phyloP scores from a whole-genome alignment of 2,113 vertebrate genomes.

The Burhinus oedicnemus region DNA sequence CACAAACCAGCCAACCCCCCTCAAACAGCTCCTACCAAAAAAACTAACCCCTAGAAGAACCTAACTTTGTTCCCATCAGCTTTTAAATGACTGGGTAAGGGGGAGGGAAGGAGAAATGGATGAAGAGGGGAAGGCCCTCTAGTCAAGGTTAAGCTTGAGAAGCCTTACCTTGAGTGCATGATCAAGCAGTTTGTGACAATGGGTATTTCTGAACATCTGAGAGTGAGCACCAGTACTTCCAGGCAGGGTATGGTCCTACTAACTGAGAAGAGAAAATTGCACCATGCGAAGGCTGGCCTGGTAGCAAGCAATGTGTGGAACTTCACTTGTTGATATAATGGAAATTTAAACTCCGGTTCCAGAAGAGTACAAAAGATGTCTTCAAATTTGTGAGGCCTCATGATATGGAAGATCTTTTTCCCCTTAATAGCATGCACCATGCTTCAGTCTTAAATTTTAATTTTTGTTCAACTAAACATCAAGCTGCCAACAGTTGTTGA shows the following conservation, averaged over 20 bases:
- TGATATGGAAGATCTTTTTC: not conserved
- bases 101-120: not conserved
- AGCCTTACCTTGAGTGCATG: not conserved
- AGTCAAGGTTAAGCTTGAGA: not conserved
- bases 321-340: not conserved
- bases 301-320: not conserved
- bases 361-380: not conserved
- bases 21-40: not conserved
- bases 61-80: not conserved
- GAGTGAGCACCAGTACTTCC: not conserved
- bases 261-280: not conserved
- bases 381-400: not conserved
- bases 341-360: not conserved
- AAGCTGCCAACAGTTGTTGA: not conserved
- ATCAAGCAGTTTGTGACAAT: not conserved
- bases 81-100: not conserved
- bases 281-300: not conserved
- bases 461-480: not conserved
- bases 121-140: not conserved
- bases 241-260: not conserved
- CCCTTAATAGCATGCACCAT: not conserved
- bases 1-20: not conserved
- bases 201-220: not conserved
- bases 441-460: not conserved
- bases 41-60: not conserved